Conservation (phyloP, 1,140 invertebrate genomes). For the Elysia chlorotica region DNA sequence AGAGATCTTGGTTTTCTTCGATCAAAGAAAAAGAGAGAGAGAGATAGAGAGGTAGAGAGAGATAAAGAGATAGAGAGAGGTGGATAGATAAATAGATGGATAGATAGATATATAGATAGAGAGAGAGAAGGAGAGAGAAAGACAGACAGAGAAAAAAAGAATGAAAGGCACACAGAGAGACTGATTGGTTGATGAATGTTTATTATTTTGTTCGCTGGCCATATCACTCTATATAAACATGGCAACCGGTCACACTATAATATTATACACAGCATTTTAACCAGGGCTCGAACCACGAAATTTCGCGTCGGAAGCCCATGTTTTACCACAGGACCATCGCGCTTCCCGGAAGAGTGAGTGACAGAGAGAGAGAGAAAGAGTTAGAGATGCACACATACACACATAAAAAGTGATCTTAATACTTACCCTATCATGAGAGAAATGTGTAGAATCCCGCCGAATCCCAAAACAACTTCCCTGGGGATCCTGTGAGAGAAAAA, state of each 20-base stretch:
- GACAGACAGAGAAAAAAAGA: not conserved
- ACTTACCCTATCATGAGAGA: conserved; percentile 53
- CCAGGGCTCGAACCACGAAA: too few species aligned
- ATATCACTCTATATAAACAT: too few species aligned
- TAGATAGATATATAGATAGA: not conserved
- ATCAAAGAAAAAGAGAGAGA: too few species aligned
- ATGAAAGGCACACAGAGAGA: not conserved
- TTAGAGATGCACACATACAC: not conserved
- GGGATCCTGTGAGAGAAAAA: conserved; percentile 50
- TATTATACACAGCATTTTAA: too few species aligned
- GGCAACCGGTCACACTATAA: too few species aligned
- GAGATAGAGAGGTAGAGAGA: not conserved
- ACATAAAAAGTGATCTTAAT: too few species aligned
- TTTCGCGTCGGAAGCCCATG: too few species aligned
- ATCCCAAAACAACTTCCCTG: conserved; percentile 58
- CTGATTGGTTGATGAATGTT: not conserved
- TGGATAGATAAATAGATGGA: too few species aligned
- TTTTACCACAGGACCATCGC: too few species aligned
- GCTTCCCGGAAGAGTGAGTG: too few species aligned
- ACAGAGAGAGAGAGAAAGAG: not conserved
- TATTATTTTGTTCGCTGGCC: not conserved
- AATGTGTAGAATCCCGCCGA: conserved; percentile 54
- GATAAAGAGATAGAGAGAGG: too few species aligned
- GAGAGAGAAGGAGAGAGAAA: not conserved
- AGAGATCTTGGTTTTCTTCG: too few species aligned